phyloP scores from a whole-genome alignment of 2,888 invertebrate genomes.

The Spodoptera exigua region DNA sequence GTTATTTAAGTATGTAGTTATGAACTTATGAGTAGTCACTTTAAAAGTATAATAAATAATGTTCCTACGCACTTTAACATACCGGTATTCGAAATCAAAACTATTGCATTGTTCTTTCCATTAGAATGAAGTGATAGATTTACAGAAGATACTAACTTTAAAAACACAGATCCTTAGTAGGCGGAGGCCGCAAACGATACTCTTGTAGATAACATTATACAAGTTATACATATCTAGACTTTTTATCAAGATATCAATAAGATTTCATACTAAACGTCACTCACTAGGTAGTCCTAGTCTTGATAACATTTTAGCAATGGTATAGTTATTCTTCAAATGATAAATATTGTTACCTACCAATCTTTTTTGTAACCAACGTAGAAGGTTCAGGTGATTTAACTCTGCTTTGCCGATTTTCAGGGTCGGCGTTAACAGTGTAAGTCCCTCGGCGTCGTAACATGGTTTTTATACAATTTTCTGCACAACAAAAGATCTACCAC shows the following conservation, averaged over 20 bases:
- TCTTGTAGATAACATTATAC: conserved; percentile 32
- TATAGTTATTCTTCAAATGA: conserved; percentile 27
- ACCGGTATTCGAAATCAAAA: conserved; percentile 28
- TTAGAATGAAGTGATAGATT: conserved; percentile 33
- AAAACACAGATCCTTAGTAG: conserved; percentile 20
- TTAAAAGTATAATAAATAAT: conserved; percentile 33
- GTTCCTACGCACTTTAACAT: conserved; percentile 28
- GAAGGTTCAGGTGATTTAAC: conserved; percentile 67
- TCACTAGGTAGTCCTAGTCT: conserved; percentile 18
- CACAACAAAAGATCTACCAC: conserved; percentile 52
- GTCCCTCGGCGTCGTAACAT: conserved; percentile 85
- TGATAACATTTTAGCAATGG: conserved; percentile 43
- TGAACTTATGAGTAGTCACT: conserved; percentile 28
- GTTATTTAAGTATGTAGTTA: conserved; percentile 48
- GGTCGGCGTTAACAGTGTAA: conserved; percentile 82
- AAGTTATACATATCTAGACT: conserved; percentile 7
- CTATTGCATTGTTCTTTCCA: conserved; percentile 52
- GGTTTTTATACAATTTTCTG: conserved; percentile 59
- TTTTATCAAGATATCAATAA: conserved; percentile 48
- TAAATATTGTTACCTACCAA: conserved; percentile 67
- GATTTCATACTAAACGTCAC: conserved; percentile 40
- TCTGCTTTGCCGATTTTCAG: conserved; percentile 68
- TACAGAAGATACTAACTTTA: conserved; percentile 28
- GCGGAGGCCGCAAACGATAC: conserved; percentile 17
- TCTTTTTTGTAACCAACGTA: conserved; percentile 68